phyloP scores from a whole-genome alignment of 2,797 vertebrate genomes.

The Phrynocephalus guinanensis region DNA sequence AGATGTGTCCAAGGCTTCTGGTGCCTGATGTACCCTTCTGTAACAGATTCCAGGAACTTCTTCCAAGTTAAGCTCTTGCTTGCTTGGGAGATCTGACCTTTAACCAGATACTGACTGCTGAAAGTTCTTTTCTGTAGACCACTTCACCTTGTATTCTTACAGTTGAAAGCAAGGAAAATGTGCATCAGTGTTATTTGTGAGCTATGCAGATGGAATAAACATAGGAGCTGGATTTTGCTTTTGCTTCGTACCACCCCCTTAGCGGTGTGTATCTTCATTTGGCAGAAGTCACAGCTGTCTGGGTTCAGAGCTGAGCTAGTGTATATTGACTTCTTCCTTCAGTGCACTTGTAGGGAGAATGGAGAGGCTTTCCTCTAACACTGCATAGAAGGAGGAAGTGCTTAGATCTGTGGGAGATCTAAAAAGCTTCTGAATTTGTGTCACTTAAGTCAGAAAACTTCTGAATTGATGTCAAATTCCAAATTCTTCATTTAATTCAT shows the following conservation, averaged over 20 bases:
- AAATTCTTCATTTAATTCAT: conserved; percentile 33
- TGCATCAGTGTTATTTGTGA: not conserved
- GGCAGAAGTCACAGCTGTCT: not conserved
- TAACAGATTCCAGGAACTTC: not conserved
- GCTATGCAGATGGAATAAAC: not conserved
- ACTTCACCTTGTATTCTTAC: not conserved
- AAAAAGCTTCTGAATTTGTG: conserved; percentile 39
- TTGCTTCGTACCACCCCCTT: not conserved
- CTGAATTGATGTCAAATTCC: conserved; percentile 42
- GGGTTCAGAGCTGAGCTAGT: not conserved
- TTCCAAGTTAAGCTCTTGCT: not conserved
- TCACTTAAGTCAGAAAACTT: conserved; percentile 31
- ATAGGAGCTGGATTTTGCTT: not conserved
- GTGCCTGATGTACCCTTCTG: conserved; percentile 1
- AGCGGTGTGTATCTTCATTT: not conserved
- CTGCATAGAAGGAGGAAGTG: not conserved
- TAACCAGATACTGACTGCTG: not conserved
- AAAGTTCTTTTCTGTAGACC: not conserved
- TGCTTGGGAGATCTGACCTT: not conserved
- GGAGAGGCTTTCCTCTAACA: not conserved
- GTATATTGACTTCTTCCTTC: not conserved
- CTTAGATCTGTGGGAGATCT: not conserved
- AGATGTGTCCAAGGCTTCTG: not conserved
- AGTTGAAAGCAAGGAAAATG: not conserved
- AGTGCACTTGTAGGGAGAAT: not conserved